A percentile compares a stretch with the other conserved stretches of the same genome.
Evolutionary conservation across 2,113 vertebrate genomes (phyloP).

Genomic region (Phyllostomus hastatus): DNA sequence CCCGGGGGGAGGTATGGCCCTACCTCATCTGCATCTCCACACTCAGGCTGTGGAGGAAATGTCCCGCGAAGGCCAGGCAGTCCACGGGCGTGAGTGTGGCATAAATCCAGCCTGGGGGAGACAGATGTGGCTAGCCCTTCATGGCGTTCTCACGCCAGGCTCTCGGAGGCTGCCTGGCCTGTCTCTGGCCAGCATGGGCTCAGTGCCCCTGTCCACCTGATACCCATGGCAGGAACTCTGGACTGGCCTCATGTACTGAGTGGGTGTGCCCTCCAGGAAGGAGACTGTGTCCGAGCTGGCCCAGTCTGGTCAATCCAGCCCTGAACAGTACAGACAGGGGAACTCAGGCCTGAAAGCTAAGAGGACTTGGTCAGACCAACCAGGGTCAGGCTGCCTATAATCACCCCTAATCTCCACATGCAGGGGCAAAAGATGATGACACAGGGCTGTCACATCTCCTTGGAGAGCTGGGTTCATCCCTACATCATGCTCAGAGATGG

Average conservation of each 20-base stretch:
- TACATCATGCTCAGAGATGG: not conserved
- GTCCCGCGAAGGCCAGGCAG: slow-evolving; percentile 95
- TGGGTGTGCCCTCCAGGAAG: not conserved
- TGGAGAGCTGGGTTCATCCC: not conserved
- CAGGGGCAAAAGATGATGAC: not conserved
- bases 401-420: not conserved
- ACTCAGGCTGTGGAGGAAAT: slow-evolving; percentile 96
- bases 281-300: not conserved
- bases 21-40: slow-evolving; percentile 99
- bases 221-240: not conserved
- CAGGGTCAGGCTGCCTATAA: fast-evolving
- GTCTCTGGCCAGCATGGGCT: not conserved
- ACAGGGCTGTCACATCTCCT: not conserved
- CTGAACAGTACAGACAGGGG: not conserved
- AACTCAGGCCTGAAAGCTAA: not conserved
- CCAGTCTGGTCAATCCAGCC: not conserved
- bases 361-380: not conserved
- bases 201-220: not conserved
- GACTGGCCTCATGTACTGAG: not conserved
- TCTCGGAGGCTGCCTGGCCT: not conserved
- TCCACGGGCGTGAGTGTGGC: slow-evolving; percentile 97
- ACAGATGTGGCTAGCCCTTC: not conserved
- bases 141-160: not conserved
- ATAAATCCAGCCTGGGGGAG: slow-evolving; percentile 93
- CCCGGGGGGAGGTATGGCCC: not conserved